Base-by-base conservation (phyloP, 2,113 vertebrate genomes). In the Perccottus glenii region DNA sequence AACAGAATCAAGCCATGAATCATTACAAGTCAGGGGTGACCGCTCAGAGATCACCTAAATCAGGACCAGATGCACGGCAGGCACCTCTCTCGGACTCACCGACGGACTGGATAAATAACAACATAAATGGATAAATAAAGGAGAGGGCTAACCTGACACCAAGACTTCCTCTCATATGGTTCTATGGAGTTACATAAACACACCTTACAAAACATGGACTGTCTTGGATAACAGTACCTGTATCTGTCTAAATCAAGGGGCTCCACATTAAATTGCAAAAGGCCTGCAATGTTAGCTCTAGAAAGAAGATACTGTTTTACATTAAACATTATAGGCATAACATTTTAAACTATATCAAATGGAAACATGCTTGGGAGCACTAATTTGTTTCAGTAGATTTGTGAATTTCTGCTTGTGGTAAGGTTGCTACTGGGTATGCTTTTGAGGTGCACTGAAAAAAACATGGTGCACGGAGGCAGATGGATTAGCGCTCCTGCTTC, bases 1-100 rank as follows among this genome's bases (percentile, higher is more conserved):
- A 80, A 75, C 77, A 80, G 73, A 84, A 79, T 82, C 82, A 83
- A 83, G 75, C 68, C 71, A 82, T 84, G 87, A 87, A 85, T 88
- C 88, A 84, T 75, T 82, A 82, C 82, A 67, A 86, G 84, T 79
- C 68, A 83, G 81, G 84, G 82, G 77, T 75, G 86, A 85, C 78
- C 81, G 75, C 64, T 82, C 72, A 10, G 59, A 79, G 78, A 85
- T 85, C 75, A 70, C 73, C 65, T 61, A 82, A 87, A 91, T 80
- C 81, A 87, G 75, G 86, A 87, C 66, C 90, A 91, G 80, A 89
- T 87, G 87, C 64, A 72, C 67, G 35, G 32, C 69, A 67, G 67
- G 63, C 75, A 81, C 80, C 73, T 85, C 85, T 71, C 57, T 42
- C 49, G 40, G 75, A 65, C 61, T 55, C 38, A 73, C 79, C 64